Evolutionary conservation across 2,797 vertebrate genomes (phyloP).

Genomic region (Acropternis orthonyx): DNA sequence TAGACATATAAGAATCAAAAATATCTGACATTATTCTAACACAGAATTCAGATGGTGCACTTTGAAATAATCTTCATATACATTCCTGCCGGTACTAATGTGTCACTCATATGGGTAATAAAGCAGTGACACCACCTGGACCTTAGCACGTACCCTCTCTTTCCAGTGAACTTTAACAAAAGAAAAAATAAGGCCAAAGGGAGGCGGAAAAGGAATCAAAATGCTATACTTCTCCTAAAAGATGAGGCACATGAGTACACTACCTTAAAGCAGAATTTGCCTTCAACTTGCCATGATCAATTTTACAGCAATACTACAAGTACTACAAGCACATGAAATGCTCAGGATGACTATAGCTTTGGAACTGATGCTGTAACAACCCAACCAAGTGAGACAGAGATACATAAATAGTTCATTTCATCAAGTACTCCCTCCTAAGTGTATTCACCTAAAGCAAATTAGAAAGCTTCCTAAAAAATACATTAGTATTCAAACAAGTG

Average conservation of each 20-base stretch:
- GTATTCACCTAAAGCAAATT: neutral
- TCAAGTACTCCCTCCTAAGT: neutral
- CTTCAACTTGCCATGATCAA: neutral
- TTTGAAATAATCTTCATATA: neutral
- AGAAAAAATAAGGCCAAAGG: neutral
- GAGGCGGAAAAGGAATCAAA: neutral
- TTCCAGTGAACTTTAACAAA: neutral
- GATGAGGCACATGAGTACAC: neutral
- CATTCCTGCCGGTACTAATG: neutral
- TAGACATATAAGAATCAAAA: neutral
- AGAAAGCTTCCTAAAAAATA: neutral
- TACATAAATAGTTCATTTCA: neutral
- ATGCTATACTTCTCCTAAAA: neutral
- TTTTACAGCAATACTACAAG: neutral
- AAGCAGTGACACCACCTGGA: neutral
- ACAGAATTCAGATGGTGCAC: neutral
- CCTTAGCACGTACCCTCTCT: neutral
- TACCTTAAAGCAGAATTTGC: neutral
- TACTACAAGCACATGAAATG: neutral
- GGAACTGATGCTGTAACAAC: neutral
- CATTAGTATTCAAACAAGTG: neutral
- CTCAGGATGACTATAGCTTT: neutral
- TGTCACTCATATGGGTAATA: rapidly evolving
- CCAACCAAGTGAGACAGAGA: neutral
- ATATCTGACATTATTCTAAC: neutral